phyloP scores from a whole-genome alignment of 2,888 invertebrate species.

The Junonia oenone region DNA sequence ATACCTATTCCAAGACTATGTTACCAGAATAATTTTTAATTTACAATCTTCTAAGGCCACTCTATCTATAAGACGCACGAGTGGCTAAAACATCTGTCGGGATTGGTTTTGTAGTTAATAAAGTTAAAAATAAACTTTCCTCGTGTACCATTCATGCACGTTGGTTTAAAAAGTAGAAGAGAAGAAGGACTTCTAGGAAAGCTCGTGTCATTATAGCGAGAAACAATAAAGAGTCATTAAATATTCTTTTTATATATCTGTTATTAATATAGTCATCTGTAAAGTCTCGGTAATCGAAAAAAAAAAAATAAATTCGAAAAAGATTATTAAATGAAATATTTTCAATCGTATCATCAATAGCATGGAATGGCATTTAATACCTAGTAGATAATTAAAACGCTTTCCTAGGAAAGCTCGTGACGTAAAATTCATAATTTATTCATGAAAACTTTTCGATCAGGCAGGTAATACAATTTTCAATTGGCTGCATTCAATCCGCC shows the following conservation, averaged over 20 bases:
- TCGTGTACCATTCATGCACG: background rate
- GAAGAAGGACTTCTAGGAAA: background rate
- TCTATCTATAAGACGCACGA: background rate
- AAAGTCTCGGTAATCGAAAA: too few species aligned
- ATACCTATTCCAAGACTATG: too few species aligned
- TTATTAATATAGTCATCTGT: too few species aligned
- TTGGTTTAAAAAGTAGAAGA: background rate
- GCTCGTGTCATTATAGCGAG: background rate
- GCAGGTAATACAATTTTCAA: constrained; percentile 25
- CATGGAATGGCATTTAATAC: too few species aligned
- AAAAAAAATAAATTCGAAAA: too few species aligned
- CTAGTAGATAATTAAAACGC: background rate
- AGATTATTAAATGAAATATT: background rate
- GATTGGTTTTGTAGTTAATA: background rate
- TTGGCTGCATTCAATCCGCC: constrained; percentile 30
- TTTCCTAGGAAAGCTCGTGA: background rate
- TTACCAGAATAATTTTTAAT: too few species aligned
- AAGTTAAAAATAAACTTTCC: background rate
- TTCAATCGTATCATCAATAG: too few species aligned
- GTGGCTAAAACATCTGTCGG: background rate
- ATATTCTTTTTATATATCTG: too few species aligned
- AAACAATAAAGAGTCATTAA: too few species aligned
- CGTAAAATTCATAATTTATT: background rate
- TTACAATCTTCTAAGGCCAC: too few species aligned
- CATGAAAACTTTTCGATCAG: constrained; percentile 10